Evolutionary conservation across 2,113 vertebrate species (phyloP).

Genomic region (Cyphomyrus discorhynchus): DNA sequence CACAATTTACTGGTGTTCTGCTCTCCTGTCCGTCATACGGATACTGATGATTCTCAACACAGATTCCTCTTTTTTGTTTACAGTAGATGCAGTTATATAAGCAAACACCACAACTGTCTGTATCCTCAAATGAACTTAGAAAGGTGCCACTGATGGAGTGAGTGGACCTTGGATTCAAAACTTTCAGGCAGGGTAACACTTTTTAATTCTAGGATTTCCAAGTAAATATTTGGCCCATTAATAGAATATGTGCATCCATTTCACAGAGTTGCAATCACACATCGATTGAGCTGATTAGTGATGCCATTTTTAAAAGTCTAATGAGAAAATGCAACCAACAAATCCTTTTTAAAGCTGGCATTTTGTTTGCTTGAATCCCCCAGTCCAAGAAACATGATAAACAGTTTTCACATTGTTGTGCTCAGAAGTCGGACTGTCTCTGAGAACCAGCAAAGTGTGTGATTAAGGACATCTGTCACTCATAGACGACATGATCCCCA

Average conservation of each 20-base stretch:
- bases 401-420: background rate
- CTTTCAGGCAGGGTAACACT: background rate
- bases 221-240: background rate
- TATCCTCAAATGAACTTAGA: background rate
- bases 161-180: background rate
- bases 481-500: background rate
- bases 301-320: constrained; percentile 1
- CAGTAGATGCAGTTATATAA: background rate
- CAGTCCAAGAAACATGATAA: background rate
- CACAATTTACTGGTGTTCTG: background rate
- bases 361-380: background rate
- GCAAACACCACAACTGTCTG: background rate
- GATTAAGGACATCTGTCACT: background rate
- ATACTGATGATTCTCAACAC: background rate
- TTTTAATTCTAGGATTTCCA: background rate
- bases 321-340: background rate
- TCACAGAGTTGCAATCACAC: background rate
- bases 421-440: background rate
- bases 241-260: background rate
- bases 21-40: background rate
- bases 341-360: background rate
- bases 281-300: background rate
- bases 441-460: background rate
- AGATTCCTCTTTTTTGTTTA: background rate
- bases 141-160: background rate